These are phyloP conservation scores for Caenorhabditis brenneri DNA, from an alignment of 1,140 invertebrate genomes.

Conservation along the genomic window DNA sequence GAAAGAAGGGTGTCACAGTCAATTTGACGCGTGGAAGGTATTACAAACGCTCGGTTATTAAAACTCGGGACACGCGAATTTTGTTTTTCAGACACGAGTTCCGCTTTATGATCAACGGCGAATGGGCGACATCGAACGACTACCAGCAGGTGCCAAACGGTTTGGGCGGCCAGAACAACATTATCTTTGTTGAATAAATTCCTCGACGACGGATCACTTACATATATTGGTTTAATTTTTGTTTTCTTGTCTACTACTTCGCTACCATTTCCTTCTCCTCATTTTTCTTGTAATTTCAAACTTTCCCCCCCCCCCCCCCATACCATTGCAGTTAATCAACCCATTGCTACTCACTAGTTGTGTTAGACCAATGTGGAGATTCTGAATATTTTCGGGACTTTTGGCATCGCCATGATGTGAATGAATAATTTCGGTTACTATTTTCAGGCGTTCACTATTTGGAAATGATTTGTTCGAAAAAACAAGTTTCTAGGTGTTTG, in stretches of 20 bases:
- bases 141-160: slow-evolving; percentile 58
- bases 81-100: slow-evolving; percentile 56
- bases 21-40: slow-evolving; percentile 61
- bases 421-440: slow-evolving; percentile 23
- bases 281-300: neutral
- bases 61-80: neutral
- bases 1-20: slow-evolving; percentile 55
- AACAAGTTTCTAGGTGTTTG: too few species aligned
- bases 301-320: neutral
- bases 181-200: slow-evolving; percentile 56
- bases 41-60: neutral
- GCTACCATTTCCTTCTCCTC: slow-evolving; percentile 23
- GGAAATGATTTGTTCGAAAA: neutral
- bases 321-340: neutral
- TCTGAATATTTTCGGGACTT: slow-evolving; percentile 29
- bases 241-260: neutral
- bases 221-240: neutral
- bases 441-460: too few species aligned
- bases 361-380: slow-evolving; percentile 21
- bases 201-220: neutral
- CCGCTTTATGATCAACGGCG: slow-evolving; percentile 62
- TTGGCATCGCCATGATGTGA: slow-evolving; percentile 38
- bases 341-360: neutral
- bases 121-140: slow-evolving; percentile 59
- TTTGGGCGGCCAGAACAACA: slow-evolving; percentile 60